Percentiles rank a stretch among this genome's conserved stretches.
Conservation (phyloP, 2,888 invertebrate species). For the Bellardia pandia region DNA sequence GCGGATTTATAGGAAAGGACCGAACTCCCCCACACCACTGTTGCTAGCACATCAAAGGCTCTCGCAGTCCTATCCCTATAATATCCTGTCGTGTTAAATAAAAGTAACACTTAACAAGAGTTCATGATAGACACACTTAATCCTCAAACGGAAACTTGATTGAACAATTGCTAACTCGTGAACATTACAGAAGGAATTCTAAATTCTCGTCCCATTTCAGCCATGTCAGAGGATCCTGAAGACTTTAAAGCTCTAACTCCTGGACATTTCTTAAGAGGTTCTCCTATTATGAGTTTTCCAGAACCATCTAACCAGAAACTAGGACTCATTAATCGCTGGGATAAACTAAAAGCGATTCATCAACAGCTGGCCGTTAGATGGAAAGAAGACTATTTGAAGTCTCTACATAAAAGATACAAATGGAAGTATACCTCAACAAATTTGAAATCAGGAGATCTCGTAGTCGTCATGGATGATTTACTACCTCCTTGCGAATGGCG, state of each 20-base stretch:
- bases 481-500: constrained; percentile 8
- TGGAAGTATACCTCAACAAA: neutral
- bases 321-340: neutral
- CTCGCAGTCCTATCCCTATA: too few relatives aligned
- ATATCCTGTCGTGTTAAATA: too few relatives aligned
- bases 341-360: constrained; percentile 9
- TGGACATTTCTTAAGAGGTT: constrained; percentile 49
- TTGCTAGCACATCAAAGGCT: too few relatives aligned
- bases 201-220: constrained; percentile 42
- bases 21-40: too few relatives aligned
- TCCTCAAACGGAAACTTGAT: too few relatives aligned
- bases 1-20: too few relatives aligned
- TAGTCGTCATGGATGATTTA: constrained; percentile 3
- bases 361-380: constrained; percentile 14
- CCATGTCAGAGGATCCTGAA: constrained; percentile 31
- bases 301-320: neutral
- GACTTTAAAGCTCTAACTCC: constrained; percentile 59
- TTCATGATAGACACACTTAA: too few relatives aligned
- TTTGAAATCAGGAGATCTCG: neutral
- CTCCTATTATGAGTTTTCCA: constrained; percentile 9
- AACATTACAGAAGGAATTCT: constrained; percentile 45
- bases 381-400: constrained; percentile 17
- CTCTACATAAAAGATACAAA: neutral
- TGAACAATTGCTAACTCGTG: too few relatives aligned
- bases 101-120: too few relatives aligned